These are phyloP conservation scores for Thereva unica DNA, from an alignment of 2,888 invertebrate genomes.

Conservation along the genomic window DNA sequence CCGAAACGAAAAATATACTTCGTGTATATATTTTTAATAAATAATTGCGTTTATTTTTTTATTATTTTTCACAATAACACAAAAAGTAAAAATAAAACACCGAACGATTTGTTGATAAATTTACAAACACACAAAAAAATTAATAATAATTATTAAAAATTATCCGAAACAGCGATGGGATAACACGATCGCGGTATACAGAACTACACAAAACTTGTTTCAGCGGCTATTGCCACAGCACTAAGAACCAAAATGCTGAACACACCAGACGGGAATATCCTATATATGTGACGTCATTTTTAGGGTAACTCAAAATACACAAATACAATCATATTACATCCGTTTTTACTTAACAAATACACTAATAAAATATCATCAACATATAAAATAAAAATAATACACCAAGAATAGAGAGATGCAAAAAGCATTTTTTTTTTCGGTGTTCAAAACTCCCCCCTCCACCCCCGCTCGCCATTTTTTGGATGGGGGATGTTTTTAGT, in stretches of 20 bases:
- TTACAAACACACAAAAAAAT: constrained; percentile 8
- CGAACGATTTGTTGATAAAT: not conserved
- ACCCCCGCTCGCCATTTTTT: too few species aligned
- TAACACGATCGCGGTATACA: constrained; percentile 12
- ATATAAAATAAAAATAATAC: too few species aligned
- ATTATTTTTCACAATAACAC: not conserved
- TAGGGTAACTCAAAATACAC: not conserved
- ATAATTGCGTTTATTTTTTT: not conserved
- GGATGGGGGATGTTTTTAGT: too few species aligned
- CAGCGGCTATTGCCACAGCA: constrained; percentile 37
- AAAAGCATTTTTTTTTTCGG: too few species aligned
- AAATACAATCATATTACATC: not conserved
- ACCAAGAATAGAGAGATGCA: too few species aligned
- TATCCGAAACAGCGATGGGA: constrained; percentile 11
- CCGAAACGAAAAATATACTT: too few species aligned
- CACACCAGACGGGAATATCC: constrained; percentile 12
- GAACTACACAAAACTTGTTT: constrained; percentile 29
- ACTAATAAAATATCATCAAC: not conserved
- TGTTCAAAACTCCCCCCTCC: too few species aligned
- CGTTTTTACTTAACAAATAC: constrained; percentile 7
- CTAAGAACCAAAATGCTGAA: constrained; percentile 11
- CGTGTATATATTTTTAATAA: too few species aligned
- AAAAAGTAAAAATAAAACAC: not conserved
- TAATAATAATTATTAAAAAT: constrained; percentile 16
- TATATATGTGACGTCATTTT: constrained; percentile 30